Conservation (phyloP, 2,113 vertebrate genomes). For the Symphodus melops region DNA sequence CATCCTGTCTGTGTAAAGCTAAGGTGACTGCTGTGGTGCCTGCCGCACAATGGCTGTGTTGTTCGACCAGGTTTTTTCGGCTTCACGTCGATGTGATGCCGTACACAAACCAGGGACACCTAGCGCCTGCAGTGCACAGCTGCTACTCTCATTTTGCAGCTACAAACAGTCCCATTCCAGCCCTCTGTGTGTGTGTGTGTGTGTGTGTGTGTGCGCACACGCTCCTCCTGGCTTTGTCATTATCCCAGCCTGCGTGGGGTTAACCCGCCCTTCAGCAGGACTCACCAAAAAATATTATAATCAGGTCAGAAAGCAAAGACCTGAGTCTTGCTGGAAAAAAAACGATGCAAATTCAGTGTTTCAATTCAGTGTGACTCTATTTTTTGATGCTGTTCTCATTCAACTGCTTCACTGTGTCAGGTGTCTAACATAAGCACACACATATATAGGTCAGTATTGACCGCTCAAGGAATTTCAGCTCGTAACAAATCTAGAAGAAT, state of each 20-base stretch:
- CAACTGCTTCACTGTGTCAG: conserved; percentile 21
- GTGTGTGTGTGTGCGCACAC: conserved; percentile 16
- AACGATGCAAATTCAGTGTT: conserved; percentile 20
- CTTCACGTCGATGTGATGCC: conserved; percentile 58
- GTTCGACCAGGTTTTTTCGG: conserved; percentile 72
- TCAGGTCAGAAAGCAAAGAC: conserved; percentile 4
- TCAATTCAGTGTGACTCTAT: conserved; percentile 16
- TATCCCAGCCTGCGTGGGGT: conserved; percentile 30
- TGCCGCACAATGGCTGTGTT: conserved; percentile 74
- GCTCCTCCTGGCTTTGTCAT: conserved; percentile 74
- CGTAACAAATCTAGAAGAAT: conserved; percentile 46
- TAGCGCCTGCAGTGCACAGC: conserved; percentile 67
- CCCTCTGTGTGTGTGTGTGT: conserved; percentile 15
- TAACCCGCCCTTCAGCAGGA: conserved; percentile 13
- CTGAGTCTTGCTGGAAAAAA: background rate
- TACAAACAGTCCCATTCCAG: conserved; percentile 51
- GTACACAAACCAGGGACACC: conserved; percentile 69
- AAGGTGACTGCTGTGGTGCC: conserved; percentile 64
- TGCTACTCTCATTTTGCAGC: conserved; percentile 68
- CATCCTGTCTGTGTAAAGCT: conserved; percentile 73
- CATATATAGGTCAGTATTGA: conserved; percentile 64
- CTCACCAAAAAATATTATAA: conserved; percentile 7
- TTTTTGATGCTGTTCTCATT: conserved; percentile 32
- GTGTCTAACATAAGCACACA: conserved; percentile 54
- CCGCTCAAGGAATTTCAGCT: conserved; percentile 53